Percentiles rank a stretch among this genome's conserved stretches.
phyloP scores from a whole-genome alignment of 2,888 invertebrate genomes.

The Miltochrista miniata region DNA sequence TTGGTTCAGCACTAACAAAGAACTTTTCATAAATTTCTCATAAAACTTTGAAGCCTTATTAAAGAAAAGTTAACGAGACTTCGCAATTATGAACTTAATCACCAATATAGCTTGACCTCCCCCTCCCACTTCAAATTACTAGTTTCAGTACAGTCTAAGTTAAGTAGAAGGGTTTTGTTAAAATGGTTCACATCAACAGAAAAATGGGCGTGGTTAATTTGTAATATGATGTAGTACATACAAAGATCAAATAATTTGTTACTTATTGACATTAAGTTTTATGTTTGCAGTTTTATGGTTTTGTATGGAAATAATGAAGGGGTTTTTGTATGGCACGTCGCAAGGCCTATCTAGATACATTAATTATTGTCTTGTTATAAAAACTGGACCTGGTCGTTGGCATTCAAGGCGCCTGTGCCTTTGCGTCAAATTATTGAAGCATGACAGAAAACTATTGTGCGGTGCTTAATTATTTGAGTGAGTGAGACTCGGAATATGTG shows the following conservation, averaged over 20 bases:
- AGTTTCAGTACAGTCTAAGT: background rate
- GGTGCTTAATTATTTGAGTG: too few relatives aligned
- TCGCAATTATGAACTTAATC: slow-evolving; percentile 59
- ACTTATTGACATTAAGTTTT: slow-evolving; percentile 47
- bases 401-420: background rate
- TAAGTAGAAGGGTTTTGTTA: background rate
- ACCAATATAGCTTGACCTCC: slow-evolving; percentile 35
- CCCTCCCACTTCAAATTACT: background rate
- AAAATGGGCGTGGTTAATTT: slow-evolving; percentile 61
- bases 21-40: slow-evolving; percentile 65
- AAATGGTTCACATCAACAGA: slow-evolving; percentile 52
- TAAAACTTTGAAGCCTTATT: slow-evolving; percentile 74
- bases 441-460: background rate
- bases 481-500: too few relatives aligned
- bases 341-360: background rate
- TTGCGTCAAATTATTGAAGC: background rate
- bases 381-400: background rate
- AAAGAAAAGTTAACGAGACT: slow-evolving; percentile 70
- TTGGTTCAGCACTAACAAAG: slow-evolving; percentile 65
- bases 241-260: slow-evolving; percentile 58
- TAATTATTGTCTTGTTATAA: background rate
- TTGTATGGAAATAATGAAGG: background rate
- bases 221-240: slow-evolving; percentile 55
- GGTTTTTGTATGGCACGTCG: background rate
- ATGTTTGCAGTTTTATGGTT: slow-evolving; percentile 21